Percentiles rank a stretch among this genome's conserved stretches.
Evolutionary conservation across 2,888 invertebrate species (phyloP).

Genomic region (Lasioglossum morio): DNA sequence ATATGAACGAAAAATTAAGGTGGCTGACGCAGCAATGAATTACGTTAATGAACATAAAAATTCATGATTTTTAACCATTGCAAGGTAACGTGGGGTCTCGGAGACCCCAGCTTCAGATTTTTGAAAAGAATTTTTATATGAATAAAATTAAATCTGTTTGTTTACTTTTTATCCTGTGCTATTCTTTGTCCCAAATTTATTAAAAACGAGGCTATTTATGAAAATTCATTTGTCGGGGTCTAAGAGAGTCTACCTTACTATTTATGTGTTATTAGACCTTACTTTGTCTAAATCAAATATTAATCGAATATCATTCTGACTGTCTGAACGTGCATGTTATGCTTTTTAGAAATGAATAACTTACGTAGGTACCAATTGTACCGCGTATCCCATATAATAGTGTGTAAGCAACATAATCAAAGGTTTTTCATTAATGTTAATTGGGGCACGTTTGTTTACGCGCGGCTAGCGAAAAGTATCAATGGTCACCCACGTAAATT

Average conservation of each 20-base stretch:
- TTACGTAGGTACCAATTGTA: background rate
- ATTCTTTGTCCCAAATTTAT: no score
- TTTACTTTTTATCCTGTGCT: no score
- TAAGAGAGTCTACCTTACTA: no score
- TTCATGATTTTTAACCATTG: background rate
- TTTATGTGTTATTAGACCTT: no score
- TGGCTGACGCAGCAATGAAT: background rate
- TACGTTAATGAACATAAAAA: background rate
- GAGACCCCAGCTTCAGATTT: no score
- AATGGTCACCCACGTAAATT: slow-evolving; percentile 37
- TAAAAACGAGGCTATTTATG: no score
- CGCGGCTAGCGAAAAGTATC: slow-evolving; percentile 24
- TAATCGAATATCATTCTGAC: background rate
- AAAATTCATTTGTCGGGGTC: no score
- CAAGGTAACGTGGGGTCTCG: no score
- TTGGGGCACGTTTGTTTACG: background rate
- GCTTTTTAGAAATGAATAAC: background rate
- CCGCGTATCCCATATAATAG: background rate
- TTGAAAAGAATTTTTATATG: no score
- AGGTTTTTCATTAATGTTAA: slow-evolving; percentile 5
- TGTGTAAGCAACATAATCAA: no score
- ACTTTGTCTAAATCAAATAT: background rate
- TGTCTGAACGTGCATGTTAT: no score
- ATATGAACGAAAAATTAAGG: background rate
- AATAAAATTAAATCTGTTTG: no score